Evolutionary conservation across 2,113 vertebrate genomes (phyloP), one percentile per base, ranked within the genome.

Genomic region (Gnathonemus echidnorhynchus): DNA sequence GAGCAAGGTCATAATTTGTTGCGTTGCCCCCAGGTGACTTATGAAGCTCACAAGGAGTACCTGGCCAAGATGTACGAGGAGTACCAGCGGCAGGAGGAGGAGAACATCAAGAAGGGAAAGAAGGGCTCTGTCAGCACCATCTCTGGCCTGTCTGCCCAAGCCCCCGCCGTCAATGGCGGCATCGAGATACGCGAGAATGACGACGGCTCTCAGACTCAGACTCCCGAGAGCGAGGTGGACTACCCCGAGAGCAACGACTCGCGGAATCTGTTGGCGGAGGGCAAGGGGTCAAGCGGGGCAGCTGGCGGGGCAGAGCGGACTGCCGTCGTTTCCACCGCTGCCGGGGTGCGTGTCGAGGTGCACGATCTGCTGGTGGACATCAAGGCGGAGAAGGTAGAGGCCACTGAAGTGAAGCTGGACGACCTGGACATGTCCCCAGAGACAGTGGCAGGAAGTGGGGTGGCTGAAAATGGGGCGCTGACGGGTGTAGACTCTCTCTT

Each of bases 11-110:
- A 85, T 11, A 35, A 46, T 45, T 45, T 88, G 24, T 45, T 45
- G 53, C 10, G 0, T 48, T 49, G 42, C 24, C 80, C 17, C 66
- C 90, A 99, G 99, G 99, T 99, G 91, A 99, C 99, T 5, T 99
- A 99, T 15, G 98, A 99, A 92, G 99, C 99, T 88, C 99, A 99
- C 91, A 99, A 99, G 92, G 99, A 99, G 92, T 99, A 99, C 92
- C 93, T 99, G 83, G 99, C 99, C 62, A 99, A 99, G 95, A 99
- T 99, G 99, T 99, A 99, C 6, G 99, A 99, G 92, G 99, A 99
- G 62, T 99, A 99, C 94, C 98, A 99, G 94, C 96, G 98, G 9
- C 98, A 99, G 93, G 98, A 99, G 90, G 98, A 99, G 88, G 98
- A 99, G 92, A 99, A 99, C 92, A 99, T 99, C 92, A 99, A 99